Percentiles rank a stretch among this genome's conserved stretches.
Evolutionary conservation across 2,888 invertebrate species (phyloP).

Genomic region (Pelosia muscerda): DNA sequence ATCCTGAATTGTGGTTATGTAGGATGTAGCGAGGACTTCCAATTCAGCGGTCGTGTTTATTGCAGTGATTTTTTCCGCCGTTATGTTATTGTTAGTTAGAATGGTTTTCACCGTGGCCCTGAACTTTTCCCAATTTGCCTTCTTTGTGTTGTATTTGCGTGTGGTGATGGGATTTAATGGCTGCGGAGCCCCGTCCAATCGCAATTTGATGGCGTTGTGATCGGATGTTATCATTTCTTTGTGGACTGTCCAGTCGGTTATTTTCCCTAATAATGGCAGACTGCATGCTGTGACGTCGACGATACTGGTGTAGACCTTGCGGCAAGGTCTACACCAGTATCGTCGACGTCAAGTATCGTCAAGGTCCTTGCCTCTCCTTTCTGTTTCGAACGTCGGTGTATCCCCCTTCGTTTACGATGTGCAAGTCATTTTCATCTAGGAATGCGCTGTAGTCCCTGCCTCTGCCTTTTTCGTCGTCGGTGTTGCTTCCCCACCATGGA

Average conservation of each 20-base stretch:
- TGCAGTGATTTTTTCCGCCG: not conserved
- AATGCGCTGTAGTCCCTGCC: constrained; percentile 30
- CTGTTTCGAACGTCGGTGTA: constrained; percentile 4
- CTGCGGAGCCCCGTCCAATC: not conserved
- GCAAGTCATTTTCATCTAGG: constrained; percentile 33
- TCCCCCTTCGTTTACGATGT: constrained; percentile 33
- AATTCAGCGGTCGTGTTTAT: constrained; percentile 11
- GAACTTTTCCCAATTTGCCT: constrained; percentile 20
- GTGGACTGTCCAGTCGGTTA: constrained; percentile 18
- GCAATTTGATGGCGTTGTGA: constrained; percentile 20
- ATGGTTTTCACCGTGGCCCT: not conserved
- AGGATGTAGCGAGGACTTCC: not conserved
- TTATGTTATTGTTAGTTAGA: constrained; percentile 8
- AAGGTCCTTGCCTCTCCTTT: not conserved
- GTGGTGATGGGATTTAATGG: constrained; percentile 10
- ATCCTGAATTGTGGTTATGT: constrained; percentile 9
- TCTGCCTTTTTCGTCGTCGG: constrained; percentile 27
- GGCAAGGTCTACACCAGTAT: constrained; percentile 11
- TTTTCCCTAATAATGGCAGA: constrained; percentile 12
- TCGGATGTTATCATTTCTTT: constrained; percentile 7
- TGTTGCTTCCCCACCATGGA: constrained; percentile 27
- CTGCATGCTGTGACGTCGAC: constrained; percentile 20
- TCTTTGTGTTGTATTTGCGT: constrained; percentile 21
- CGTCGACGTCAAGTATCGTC: constrained; percentile 9
- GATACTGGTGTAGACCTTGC: constrained; percentile 10